Conservation (phyloP, 2,888 invertebrate species). For the Drosophila bunnanda region DNA sequence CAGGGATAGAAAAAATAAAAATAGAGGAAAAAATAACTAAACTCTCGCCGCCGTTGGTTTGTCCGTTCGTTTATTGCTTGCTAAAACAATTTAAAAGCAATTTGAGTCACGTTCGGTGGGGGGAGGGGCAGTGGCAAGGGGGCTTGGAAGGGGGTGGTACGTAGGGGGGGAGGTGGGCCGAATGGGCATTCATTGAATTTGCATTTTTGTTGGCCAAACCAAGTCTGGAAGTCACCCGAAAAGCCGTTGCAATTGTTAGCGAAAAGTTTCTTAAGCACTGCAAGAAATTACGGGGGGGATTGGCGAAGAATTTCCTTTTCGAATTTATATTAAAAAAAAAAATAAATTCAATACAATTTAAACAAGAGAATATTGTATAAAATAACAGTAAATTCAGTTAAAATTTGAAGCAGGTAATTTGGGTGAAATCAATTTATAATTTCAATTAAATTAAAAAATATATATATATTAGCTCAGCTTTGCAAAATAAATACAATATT, state of each 20-base stretch:
- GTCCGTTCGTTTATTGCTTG: constrained; percentile 45
- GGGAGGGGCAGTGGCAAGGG: neutral
- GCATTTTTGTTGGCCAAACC: constrained; percentile 61
- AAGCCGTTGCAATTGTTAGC: constrained; percentile 43
- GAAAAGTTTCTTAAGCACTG: constrained; percentile 23
- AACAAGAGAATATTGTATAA: too few relatives aligned
- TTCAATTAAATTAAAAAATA: too few relatives aligned
- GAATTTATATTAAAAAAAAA: neutral
- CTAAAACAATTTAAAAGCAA: constrained; percentile 78
- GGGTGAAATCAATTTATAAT: too few relatives aligned
- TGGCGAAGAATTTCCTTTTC: neutral
- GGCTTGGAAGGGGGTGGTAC: neutral
- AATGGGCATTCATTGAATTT: constrained; percentile 64
- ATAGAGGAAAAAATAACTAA: constrained; percentile 13
- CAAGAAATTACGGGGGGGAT: neutral
- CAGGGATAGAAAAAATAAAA: constrained; percentile 51
- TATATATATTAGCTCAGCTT: too few relatives aligned
- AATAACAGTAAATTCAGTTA: too few relatives aligned
- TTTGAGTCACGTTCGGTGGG: constrained; percentile 62
- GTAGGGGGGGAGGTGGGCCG: neutral
- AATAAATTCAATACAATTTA: too few relatives aligned
- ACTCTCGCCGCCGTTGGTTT: constrained; percentile 29
- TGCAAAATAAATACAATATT: too few relatives aligned
- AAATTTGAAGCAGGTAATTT: too few relatives aligned
- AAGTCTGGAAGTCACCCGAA: constrained; percentile 49